Conservation (phyloP, 1,140 invertebrate species). For the Pseudomyrmex cubaensis region DNA sequence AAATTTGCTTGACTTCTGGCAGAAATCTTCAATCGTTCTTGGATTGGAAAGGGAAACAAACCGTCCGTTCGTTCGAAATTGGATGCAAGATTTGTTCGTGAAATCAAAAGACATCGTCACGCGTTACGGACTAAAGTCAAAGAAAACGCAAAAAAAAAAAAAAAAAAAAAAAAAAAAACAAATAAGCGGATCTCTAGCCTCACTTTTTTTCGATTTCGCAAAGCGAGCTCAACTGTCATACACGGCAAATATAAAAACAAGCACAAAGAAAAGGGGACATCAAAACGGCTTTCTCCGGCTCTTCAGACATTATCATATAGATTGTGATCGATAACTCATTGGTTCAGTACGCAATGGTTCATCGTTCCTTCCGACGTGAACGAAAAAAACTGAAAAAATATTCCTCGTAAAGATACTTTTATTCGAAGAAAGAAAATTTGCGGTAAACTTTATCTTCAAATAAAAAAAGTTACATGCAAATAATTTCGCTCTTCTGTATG, state of each 20-base stretch:
- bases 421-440: neutral
- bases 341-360: constrained; percentile 26
- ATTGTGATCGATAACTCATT: constrained; percentile 60
- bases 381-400: constrained; percentile 8
- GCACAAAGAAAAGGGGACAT: constrained; percentile 24
- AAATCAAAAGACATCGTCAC: constrained; percentile 59
- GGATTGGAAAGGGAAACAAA: constrained; percentile 21
- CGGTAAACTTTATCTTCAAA: neutral
- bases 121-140: constrained; percentile 1
- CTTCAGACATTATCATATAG: constrained; percentile 63
- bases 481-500: neutral
- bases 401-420: neutral
- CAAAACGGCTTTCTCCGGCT: constrained; percentile 22
- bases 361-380: constrained; percentile 29
- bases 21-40: constrained; percentile 62
- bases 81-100: constrained; percentile 66
- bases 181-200: constrained; percentile 30
- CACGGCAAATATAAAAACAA: constrained; percentile 28
- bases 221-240: constrained; percentile 38
- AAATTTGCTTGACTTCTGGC: constrained; percentile 69
- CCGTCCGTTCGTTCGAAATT: constrained; percentile 55
- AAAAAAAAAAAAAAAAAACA: too few species aligned
- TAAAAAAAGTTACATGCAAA: constrained; percentile 4
- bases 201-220: constrained; percentile 30
- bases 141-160: neutral